Evolutionary conservation across 1,140 invertebrate genomes (phyloP).

Genomic region (Pseudomyrmex gracilis): DNA sequence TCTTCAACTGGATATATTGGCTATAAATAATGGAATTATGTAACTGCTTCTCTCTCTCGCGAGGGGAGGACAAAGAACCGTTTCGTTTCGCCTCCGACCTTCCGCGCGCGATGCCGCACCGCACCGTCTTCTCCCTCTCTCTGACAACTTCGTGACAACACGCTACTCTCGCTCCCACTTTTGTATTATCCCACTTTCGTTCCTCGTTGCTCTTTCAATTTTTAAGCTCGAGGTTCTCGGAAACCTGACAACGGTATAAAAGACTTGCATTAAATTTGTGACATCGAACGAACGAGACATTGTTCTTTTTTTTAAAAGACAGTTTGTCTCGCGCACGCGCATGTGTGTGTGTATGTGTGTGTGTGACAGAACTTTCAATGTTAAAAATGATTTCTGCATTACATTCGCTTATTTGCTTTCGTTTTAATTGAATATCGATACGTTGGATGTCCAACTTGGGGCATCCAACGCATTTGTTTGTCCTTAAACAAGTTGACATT

Average conservation of each 20-base stretch:
- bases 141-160: conserved; percentile 26
- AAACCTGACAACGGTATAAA: conserved; percentile 14
- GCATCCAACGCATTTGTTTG: too few relatives aligned
- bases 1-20: conserved; percentile 65
- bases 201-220: conserved; percentile 60
- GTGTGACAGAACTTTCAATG: not conserved
- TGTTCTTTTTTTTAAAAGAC: conserved; percentile 17
- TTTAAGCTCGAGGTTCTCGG: conserved; percentile 28
- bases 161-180: conserved; percentile 39
- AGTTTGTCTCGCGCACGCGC: not conserved
- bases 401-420: not conserved
- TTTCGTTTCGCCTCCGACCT: conserved; percentile 65
- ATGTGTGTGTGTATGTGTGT: too few relatives aligned
- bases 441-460: not conserved
- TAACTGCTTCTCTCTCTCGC: conserved; percentile 62
- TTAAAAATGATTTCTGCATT: conserved; percentile 26
- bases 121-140: conserved; percentile 7
- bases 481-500: not conserved
- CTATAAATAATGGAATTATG: conserved; percentile 81
- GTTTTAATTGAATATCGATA: conserved; percentile 11
- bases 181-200: conserved; percentile 55
- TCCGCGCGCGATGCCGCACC: not conserved
- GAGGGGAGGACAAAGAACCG: conserved; percentile 69
- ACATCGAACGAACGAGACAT: conserved; percentile 23
- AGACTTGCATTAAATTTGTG: conserved; percentile 38